phyloP scores from a whole-genome alignment of 2,113 vertebrate species.

The Leucoraja erinaceus region DNA sequence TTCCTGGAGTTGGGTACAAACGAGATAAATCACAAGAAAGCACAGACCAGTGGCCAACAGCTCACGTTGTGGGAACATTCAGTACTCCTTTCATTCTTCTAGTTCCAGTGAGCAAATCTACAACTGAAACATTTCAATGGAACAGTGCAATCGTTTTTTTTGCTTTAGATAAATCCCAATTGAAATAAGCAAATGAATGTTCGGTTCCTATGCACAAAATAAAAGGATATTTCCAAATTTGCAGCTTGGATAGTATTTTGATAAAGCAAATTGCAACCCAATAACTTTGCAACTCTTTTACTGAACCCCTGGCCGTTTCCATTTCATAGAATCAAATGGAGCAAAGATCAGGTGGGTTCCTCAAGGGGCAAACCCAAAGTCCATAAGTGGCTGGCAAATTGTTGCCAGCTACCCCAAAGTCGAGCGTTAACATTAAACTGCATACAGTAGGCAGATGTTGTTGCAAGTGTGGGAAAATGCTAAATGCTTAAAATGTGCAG shows the following conservation, averaged over 20 bases:
- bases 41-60: slow-evolving; percentile 20
- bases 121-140: slow-evolving; percentile 34
- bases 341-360: not conserved
- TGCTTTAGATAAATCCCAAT: not conserved
- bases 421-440: not conserved
- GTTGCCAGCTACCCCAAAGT: not conserved
- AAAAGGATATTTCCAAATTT: not conserved
- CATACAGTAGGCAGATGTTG: not conserved
- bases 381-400: not conserved
- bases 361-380: not conserved
- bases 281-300: not conserved
- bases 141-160: slow-evolving; percentile 19
- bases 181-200: slow-evolving; percentile 4
- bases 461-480: not conserved
- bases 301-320: not conserved
- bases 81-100: slow-evolving; percentile 25
- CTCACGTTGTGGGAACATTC: slow-evolving; percentile 31
- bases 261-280: too few species aligned
- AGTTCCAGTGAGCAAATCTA: slow-evolving; percentile 35
- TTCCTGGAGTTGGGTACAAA: slow-evolving; percentile 17
- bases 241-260: not conserved
- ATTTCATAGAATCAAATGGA: not conserved
- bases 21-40: slow-evolving; percentile 30
- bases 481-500: not conserved
- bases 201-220: not conserved